These are phyloP conservation scores for Tortrix viridana DNA, from an alignment of 2,888 invertebrate species.

Conservation along the genomic window DNA sequence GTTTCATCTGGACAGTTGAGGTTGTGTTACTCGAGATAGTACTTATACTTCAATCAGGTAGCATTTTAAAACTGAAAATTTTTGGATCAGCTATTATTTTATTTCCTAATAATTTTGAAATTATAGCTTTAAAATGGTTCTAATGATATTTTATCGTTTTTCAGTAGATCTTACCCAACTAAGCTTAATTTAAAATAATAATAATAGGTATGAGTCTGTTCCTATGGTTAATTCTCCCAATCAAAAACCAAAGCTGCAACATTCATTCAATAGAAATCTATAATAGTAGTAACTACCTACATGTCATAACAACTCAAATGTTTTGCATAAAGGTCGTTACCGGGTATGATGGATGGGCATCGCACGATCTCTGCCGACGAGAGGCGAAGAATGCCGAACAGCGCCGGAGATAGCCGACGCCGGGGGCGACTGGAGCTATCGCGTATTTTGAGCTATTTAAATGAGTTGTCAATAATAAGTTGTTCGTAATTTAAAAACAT, in stretches of 20 bases:
- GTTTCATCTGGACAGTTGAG: no score
- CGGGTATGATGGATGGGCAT: slow-evolving; percentile 71
- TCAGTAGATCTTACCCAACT: no score
- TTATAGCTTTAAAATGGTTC: no score
- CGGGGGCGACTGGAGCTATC: slow-evolving; percentile 53
- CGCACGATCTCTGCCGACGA: slow-evolving; percentile 61
- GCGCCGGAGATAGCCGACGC: slow-evolving; percentile 51
- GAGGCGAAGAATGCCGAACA: slow-evolving; percentile 53
- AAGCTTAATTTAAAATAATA: no score
- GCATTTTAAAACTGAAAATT: no score
- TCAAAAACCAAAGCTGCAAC: not conserved
- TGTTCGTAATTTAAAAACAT: slow-evolving; percentile 39
- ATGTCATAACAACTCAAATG: slow-evolving; percentile 61
- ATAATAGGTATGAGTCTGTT: not conserved
- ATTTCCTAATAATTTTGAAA: no score
- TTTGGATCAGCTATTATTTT: no score
- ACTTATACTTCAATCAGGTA: no score
- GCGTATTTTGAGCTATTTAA: slow-evolving; percentile 60
- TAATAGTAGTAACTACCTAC: slow-evolving; percentile 22
- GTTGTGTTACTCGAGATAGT: no score
- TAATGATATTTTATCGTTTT: no score
- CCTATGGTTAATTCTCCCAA: not conserved
- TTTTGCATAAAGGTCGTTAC: slow-evolving; percentile 78
- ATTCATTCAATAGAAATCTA: slow-evolving; percentile 18
- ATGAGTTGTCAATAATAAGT: slow-evolving; percentile 72